These are phyloP conservation scores for Drosophila quasianomalipes DNA, from an alignment of 2,888 invertebrate genomes.

Conservation along the genomic window DNA sequence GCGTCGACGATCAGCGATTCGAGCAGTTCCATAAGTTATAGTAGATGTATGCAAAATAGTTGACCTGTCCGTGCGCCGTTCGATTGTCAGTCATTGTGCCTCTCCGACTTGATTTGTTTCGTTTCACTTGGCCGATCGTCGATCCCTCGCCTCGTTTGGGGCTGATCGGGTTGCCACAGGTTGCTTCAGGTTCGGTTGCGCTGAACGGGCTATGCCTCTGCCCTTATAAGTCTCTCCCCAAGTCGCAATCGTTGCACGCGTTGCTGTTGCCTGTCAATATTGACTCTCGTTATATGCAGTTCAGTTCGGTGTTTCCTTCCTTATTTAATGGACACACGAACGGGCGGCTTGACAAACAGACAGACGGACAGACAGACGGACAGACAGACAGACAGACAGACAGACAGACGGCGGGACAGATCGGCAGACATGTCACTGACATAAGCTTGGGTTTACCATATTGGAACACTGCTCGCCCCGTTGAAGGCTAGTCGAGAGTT, in stretches of 20 bases:
- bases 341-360: constrained; percentile 60
- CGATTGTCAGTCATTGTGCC: constrained; percentile 80
- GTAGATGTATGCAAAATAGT: constrained; percentile 84
- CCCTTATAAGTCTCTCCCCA: constrained; percentile 71
- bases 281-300: constrained; percentile 79
- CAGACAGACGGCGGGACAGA: constrained; percentile 44
- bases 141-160: constrained; percentile 44
- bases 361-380: constrained; percentile 42
- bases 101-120: constrained; percentile 80
- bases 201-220: constrained; percentile 41
- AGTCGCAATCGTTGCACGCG: constrained; percentile 69
- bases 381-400: constrained; percentile 36
- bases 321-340: constrained; percentile 80
- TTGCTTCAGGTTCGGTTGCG: constrained; percentile 19
- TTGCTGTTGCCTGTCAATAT: constrained; percentile 81
- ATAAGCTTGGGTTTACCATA: constrained; percentile 80
- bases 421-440: constrained; percentile 76
- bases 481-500: constrained; percentile 77
- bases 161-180: constrained; percentile 45
- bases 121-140: constrained; percentile 77
- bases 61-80: constrained; percentile 83
- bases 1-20: constrained; percentile 70
- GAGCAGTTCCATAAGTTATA: constrained; percentile 82
- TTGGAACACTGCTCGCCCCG: constrained; percentile 53
- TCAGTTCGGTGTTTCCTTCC: constrained; percentile 75